Evolutionary conservation across 2,888 invertebrate genomes (phyloP), one percentile per base, ranked within the genome.

Genomic region (Dasysyrphus albostriatus): DNA sequence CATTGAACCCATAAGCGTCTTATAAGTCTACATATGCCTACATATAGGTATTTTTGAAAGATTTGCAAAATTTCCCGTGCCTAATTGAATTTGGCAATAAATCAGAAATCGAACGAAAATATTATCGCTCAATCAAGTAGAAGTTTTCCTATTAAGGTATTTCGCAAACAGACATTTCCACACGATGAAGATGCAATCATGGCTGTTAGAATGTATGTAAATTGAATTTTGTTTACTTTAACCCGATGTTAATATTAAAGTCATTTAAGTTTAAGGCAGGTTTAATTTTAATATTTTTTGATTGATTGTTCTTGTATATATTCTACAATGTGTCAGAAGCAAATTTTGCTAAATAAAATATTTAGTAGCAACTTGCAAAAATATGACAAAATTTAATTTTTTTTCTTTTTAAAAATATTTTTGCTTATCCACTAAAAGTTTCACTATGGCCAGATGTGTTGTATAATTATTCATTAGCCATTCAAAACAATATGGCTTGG

Each of bases 381-480:
- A 51, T n/a, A 42, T 16, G 14, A 54, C 47, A 67, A 51, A 14
- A 42, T 65, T 10, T 32, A n/a, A 6, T n/a, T 3, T 4, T 47
- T 47, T 12, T 49, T 54, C 10, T 44, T 12, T 49, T 56, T 10
- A 39, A 72, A 75, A 39, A 37, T 63, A 44, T n/a, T n/a, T n/a
- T n/a, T 65, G 34, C 29, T 56, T 70, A 75, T 76, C 10, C 42
- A 16, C 2, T 39, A 51, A 65, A 72, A 79, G 39, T 63, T 83
- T 44, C 54, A 16, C 32, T 49, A 29, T 44, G 54, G 14, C 83
- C 84, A 84, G 49, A 80, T 80, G 80, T 56, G 32, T 39, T 61
- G 54, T 34, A 73, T 73, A 77, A 82, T 85, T 77, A 82, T 63
- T 85, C 85, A 85, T 85, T 82, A 85, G 70, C 82, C 85, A 51